Evolutionary conservation across 2,797 vertebrate species (phyloP).

Genomic region (Zalophus californianus): DNA sequence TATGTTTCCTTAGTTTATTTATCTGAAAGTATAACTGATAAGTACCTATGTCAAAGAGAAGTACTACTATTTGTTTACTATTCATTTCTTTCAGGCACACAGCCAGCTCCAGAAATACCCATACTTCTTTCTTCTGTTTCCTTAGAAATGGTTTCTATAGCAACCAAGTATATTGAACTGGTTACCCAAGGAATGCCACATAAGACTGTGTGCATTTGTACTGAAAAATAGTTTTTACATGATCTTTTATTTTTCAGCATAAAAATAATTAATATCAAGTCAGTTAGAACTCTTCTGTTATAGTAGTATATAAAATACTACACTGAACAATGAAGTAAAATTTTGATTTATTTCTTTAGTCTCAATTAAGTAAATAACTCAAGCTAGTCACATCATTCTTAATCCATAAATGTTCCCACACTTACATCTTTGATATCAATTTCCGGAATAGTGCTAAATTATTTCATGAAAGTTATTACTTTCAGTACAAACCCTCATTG

Average conservation of each 20-base stretch:
- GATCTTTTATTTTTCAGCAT: conserved; percentile 58
- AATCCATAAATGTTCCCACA: conserved; percentile 9
- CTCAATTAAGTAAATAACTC: conserved; percentile 50
- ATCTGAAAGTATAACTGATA: conserved; percentile 23
- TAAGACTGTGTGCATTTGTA: conserved; percentile 53
- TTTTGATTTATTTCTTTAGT: conserved; percentile 63
- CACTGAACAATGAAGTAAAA: conserved; percentile 24
- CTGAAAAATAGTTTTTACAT: conserved; percentile 50
- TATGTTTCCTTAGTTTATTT: conserved; percentile 28
- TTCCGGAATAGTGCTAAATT: conserved; percentile 23
- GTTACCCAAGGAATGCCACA: conserved; percentile 58
- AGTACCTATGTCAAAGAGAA: conserved; percentile 30
- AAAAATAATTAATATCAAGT: conserved; percentile 61
- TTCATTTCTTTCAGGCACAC: conserved; percentile 65
- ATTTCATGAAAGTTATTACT: conserved; percentile 3
- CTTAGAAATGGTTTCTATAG: conserved; percentile 83
- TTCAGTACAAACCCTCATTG: neutral
- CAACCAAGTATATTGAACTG: conserved; percentile 77
- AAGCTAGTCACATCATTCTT: conserved; percentile 24
- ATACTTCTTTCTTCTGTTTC: conserved; percentile 71
- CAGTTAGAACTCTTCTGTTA: conserved; percentile 9
- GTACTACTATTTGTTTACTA: conserved; percentile 35
- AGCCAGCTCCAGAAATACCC: conserved; percentile 54
- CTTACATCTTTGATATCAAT: neutral
- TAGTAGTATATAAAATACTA: neutral